Evolutionary conservation across 2,797 vertebrate species (phyloP), one percentile per base, ranked within the genome.

Genomic region (Cephalopachus bancanus): DNA sequence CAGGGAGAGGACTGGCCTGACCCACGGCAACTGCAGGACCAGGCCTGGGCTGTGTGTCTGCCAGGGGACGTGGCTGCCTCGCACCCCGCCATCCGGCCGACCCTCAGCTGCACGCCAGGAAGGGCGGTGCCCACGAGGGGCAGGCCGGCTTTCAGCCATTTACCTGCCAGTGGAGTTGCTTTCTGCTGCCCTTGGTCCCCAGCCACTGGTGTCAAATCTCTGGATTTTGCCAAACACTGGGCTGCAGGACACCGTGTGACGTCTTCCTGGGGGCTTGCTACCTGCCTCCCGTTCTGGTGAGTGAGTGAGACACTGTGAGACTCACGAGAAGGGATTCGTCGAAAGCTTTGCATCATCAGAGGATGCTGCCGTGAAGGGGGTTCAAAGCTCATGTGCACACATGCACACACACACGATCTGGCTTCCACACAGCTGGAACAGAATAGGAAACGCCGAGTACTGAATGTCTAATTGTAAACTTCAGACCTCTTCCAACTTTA

Each of bases 381-480:
- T 26, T 87, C 37, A 49, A 83, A 94, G 74, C 30, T 44, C 49
- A 19, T 5, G 10, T 19, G 1, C 57, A 20, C 15, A 14, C 15
- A 30, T 4, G 14, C 37, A 26, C 28, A 5, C 44, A 20, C 44
- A 64, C 69, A 24, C 0, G 0, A 60, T 93, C n/a, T 89, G 74
- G 94, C 33, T 55, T 83, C 76, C 80, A 44, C 72, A 89, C 86
- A 81, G 80, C 51, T 75, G 60, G 16, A 67, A 84, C 51, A n/a
- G 75, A 81, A 64, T 28, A 92, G 89, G 89, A 93, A 93, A 92
- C 72, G 83, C 26, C 0, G 74, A 94, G 87, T 78, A 89, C 95
- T 93, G 75, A 81, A 90, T 67, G 87, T 74, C 89, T 87, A 97
- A 84, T 93, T 97, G 96, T 96, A 97, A 98, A 98, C 93, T 69